Evolutionary conservation across 2,888 invertebrate species (phyloP).

Genomic region (Phania funesta): DNA sequence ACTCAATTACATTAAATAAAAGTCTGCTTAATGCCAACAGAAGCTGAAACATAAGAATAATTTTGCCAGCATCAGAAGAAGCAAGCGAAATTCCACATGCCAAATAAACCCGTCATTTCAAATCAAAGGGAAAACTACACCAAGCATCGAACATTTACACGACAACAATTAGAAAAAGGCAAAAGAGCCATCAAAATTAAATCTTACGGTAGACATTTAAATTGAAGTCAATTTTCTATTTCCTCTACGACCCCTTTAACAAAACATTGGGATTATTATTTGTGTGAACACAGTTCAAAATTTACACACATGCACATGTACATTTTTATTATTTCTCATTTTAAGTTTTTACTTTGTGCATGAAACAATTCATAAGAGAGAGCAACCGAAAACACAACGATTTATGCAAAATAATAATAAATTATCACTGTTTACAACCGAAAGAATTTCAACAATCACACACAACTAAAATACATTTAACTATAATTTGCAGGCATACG

Average conservation of each 20-base stretch:
- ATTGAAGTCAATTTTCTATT: conserved; percentile 6
- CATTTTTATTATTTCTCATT: too few species aligned
- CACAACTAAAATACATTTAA: too few species aligned
- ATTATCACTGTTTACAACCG: conserved; percentile 43
- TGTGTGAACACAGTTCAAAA: too few species aligned
- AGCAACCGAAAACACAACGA: conserved; percentile 5
- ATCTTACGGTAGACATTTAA: conserved; percentile 24
- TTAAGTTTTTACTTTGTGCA: conserved; percentile 33
- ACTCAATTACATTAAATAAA: background rate
- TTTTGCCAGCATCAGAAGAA: background rate
- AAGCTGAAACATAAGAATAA: background rate
- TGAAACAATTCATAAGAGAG: background rate
- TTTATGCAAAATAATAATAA: background rate
- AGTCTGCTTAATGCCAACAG: too few species aligned
- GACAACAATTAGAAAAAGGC: conserved; percentile 7
- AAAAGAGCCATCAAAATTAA: conserved; percentile 17
- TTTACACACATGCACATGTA: too few species aligned
- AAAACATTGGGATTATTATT: conserved; percentile 3
- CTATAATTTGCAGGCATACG: too few species aligned
- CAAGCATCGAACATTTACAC: background rate
- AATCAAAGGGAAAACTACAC: background rate
- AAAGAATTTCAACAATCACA: conserved; percentile 5
- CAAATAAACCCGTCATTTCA: conserved; percentile 17
- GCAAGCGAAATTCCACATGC: background rate
- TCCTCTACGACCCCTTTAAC: background rate